Percentiles rank a stretch among this genome's conserved stretches.
phyloP scores from a whole-genome alignment of 1,140 invertebrate species.

The Brachionus paranguensis region DNA sequence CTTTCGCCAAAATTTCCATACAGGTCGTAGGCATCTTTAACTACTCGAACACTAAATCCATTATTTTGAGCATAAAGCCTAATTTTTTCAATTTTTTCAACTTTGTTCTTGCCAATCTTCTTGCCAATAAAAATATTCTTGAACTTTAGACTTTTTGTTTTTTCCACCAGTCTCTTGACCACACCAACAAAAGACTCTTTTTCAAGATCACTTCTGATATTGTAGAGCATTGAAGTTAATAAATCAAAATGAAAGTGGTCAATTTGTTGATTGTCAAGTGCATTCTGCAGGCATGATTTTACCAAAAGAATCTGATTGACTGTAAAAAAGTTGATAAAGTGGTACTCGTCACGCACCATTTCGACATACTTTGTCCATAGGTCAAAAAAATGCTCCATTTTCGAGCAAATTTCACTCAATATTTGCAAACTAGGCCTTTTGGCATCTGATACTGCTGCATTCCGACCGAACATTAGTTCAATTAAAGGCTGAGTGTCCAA shows the following conservation, averaged over 20 bases:
- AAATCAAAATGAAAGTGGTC: background rate
- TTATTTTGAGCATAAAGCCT: background rate
- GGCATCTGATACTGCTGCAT: background rate
- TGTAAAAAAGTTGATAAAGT: constrained; percentile 6
- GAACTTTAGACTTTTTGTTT: background rate
- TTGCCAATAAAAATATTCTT: background rate
- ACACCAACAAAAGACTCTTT: background rate
- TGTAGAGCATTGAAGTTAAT: background rate
- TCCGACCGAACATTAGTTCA: background rate
- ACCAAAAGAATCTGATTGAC: background rate
- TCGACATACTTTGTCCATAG: background rate
- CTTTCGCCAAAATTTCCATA: background rate
- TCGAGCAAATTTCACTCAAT: background rate
- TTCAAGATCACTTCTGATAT: background rate
- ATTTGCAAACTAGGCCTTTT: background rate
- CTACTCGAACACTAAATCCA: background rate
- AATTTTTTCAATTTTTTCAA: background rate
- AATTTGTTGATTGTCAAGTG: background rate
- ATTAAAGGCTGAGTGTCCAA: background rate
- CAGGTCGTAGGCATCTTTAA: background rate
- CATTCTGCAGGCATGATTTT: background rate
- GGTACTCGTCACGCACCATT: background rate
- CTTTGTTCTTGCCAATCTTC: background rate
- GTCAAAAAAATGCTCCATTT: background rate
- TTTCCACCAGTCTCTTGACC: background rate